Evolutionary conservation across 2,888 invertebrate species (phyloP).

Genomic region (Drosophila recens): DNA sequence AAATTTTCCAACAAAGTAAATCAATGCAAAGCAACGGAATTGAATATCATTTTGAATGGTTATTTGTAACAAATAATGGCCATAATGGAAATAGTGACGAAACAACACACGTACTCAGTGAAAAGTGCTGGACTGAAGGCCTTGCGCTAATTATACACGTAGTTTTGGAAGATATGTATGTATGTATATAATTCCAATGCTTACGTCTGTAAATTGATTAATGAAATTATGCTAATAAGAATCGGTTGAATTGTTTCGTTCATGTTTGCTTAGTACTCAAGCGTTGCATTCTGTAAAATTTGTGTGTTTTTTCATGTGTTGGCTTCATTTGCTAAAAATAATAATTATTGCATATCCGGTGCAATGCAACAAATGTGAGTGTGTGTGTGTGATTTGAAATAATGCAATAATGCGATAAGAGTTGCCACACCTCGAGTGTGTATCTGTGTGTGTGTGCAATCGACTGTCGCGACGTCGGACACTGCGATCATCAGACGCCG

Average conservation of each 20-base stretch:
- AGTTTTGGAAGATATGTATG: too few relatives aligned
- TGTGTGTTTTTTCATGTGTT: slow-evolving; percentile 1
- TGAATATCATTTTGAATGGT: too few relatives aligned
- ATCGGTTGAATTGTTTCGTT: slow-evolving; percentile 16
- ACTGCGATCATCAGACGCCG: slow-evolving; percentile 3
- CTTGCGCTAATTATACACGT: too few relatives aligned
- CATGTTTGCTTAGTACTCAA: slow-evolving; percentile 21
- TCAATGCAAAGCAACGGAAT: too few relatives aligned
- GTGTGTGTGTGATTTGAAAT: not conserved
- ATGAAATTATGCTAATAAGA: not conserved
- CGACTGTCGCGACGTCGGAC: not conserved
- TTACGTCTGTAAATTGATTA: not conserved
- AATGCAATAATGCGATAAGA: not conserved
- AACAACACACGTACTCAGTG: too few relatives aligned
- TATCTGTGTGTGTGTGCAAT: not conserved
- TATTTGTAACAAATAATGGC: too few relatives aligned
- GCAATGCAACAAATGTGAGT: not conserved
- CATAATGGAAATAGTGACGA: too few relatives aligned
- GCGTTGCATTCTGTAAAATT: slow-evolving; percentile 5
- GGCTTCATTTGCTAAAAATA: slow-evolving; percentile 17
- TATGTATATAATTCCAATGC: too few relatives aligned
- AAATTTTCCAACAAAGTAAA: too few relatives aligned
- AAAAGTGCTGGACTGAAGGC: too few relatives aligned
- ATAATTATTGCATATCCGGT: slow-evolving; percentile 3
- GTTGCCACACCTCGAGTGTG: not conserved